Evolutionary conservation across 37 sponge, comb jelly and placozoan genomes (phyloP).

Genomic region (Crambe crambe): DNA sequence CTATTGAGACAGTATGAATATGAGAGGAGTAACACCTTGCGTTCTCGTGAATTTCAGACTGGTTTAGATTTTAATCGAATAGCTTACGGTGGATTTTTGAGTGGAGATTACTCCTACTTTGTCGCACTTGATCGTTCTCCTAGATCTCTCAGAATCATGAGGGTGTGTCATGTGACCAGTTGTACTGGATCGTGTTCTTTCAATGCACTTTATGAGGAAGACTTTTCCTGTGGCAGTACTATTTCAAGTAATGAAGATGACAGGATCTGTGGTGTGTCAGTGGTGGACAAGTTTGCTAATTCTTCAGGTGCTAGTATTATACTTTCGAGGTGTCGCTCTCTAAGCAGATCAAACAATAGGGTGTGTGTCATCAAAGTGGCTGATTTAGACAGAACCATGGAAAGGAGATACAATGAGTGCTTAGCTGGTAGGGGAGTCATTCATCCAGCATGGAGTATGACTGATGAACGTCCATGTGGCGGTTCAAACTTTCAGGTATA

Average conservation of each 20-base stretch:
- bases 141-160: conserved; percentile 7
- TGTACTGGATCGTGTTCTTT: not conserved
- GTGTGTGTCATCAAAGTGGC: conserved; percentile 7
- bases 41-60: not conserved
- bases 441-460: not conserved
- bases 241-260: not conserved
- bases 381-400: conserved; percentile 12
- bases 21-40: not conserved
- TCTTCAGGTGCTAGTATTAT: conserved; percentile 2
- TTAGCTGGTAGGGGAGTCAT: not conserved
- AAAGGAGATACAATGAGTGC: conserved; percentile 2
- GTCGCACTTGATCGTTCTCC: not conserved
- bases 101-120: conserved; percentile 10
- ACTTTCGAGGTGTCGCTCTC: conserved; percentile 8
- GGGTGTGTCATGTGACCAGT: conserved; percentile 20
- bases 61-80: not conserved
- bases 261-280: conserved; percentile 18
- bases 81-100: conserved; percentile 19
- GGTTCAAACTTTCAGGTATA: not conserved
- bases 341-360: not conserved
- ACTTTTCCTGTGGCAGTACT: not conserved
- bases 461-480: not conserved
- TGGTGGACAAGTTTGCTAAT: conserved; percentile 28
- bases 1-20: conserved; percentile 7
- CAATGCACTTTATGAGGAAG: conserved; percentile 25